These are phyloP conservation scores for Merluccius polli DNA, from an alignment of 2,797 vertebrate genomes.

Conservation along the genomic window DNA sequence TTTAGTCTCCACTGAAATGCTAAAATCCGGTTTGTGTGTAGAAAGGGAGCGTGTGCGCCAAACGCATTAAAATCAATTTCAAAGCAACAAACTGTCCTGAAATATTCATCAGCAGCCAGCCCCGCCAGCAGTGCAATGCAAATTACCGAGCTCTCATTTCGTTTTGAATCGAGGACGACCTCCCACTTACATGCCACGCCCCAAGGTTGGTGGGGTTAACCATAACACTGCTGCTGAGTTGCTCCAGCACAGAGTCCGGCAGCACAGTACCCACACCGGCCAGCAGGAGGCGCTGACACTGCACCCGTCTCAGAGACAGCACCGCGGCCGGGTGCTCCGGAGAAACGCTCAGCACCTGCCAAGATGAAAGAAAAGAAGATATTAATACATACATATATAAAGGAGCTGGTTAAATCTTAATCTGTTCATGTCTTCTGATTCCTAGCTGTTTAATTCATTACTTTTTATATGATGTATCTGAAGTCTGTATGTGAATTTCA, in stretches of 20 bases:
- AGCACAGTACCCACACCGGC: slow-evolving; percentile 65
- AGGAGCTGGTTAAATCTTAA: no score
- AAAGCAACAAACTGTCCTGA: not conserved
- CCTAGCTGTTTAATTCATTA: no score
- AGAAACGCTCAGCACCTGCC: slow-evolving; percentile 80
- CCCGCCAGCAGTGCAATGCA: not conserved
- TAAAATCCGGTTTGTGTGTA: not conserved
- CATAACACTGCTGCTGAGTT: slow-evolving; percentile 82
- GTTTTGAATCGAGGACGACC: not conserved
- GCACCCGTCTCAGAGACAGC: slow-evolving; percentile 86
- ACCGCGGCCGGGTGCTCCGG: slow-evolving; percentile 82
- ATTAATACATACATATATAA: no score
- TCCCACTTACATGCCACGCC: slow-evolving; percentile 89
- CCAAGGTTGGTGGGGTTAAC: slow-evolving; percentile 80
- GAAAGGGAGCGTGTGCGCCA: not conserved
- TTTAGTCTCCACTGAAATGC: not conserved
- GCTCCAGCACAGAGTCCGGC: slow-evolving; percentile 78
- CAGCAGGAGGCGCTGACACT: slow-evolving; percentile 82
- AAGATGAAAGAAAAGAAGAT: not conserved
- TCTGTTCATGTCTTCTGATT: no score
- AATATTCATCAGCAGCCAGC: not conserved
- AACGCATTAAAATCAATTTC: not conserved
- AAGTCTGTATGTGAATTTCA: no score
- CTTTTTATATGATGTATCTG: no score
- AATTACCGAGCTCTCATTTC: not conserved